Conservation (phyloP, 1,140 invertebrate species). For the Littorina saxatilis region DNA sequence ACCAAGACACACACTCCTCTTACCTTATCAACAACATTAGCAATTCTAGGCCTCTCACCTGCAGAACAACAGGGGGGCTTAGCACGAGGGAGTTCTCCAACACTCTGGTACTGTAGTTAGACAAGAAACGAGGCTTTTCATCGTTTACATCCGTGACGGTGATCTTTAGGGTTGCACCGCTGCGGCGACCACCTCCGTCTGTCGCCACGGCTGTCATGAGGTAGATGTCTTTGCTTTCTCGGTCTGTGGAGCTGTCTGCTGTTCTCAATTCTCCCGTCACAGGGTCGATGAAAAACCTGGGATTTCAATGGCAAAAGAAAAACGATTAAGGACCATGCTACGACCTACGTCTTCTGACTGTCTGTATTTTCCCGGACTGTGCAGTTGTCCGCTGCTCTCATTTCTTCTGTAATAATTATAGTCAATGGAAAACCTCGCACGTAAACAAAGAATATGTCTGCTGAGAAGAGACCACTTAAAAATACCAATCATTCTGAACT, state of each 20-base stretch:
- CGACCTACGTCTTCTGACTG: no score
- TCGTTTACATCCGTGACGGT: conserved; percentile 55
- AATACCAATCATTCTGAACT: no score
- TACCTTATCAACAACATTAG: neutral
- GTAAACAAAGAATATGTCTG: no score
- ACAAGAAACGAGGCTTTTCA: conserved; percentile 52
- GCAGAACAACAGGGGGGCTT: neutral
- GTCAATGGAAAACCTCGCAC: no score
- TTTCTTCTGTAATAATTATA: conserved; percentile 4
- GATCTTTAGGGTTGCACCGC: conserved; percentile 43
- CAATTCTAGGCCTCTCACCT: no score
- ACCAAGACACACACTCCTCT: neutral
- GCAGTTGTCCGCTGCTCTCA: conserved; percentile 79
- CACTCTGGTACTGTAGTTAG: neutral
- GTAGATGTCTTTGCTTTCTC: conserved; percentile 89
- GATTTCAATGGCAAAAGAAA: conserved; percentile 45
- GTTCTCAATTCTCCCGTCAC: neutral
- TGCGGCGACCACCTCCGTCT: conserved; percentile 83
- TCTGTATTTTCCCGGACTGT: no score
- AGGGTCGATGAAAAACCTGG: conserved; percentile 42
- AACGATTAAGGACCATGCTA: no score
- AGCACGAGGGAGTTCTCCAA: neutral
- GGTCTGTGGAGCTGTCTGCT: conserved; percentile 79
- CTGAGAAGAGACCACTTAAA: no score
- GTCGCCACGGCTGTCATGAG: conserved; percentile 93